Conservation (phyloP, 2,797 vertebrate genomes). For the Prionace glauca region DNA sequence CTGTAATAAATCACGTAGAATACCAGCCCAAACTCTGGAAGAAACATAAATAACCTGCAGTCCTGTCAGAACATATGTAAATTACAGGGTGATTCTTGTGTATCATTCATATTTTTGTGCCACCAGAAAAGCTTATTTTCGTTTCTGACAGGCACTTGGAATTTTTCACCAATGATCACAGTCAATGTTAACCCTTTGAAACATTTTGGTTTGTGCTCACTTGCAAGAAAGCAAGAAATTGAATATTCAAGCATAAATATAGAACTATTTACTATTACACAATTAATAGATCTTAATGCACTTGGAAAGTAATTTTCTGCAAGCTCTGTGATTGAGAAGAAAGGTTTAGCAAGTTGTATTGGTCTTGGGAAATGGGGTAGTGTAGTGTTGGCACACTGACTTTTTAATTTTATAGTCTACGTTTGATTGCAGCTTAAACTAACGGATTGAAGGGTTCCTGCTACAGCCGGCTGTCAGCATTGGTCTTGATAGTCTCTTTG, state of each 20-base stretch:
- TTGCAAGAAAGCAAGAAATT: neutral
- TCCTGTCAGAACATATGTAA: neutral
- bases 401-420: neutral
- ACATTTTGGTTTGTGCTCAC: neutral
- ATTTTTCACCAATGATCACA: neutral
- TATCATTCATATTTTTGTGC: neutral
- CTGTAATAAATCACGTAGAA: slow-evolving; percentile 17
- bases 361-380: neutral
- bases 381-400: neutral
- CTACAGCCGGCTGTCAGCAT: neutral
- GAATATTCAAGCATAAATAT: neutral
- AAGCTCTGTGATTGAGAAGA: neutral
- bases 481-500: neutral
- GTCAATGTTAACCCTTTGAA: neutral
- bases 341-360: neutral
- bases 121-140: neutral
- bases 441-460: neutral
- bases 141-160: slow-evolving; percentile 1
- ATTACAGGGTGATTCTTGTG: neutral
- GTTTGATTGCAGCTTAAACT: neutral
- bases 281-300: neutral
- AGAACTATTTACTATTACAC: neutral
- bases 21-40: neutral
- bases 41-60: neutral
- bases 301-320: neutral